These are phyloP conservation scores for Pinna nobilis DNA, from an alignment of 1,140 invertebrate species.

Conservation along the genomic window DNA sequence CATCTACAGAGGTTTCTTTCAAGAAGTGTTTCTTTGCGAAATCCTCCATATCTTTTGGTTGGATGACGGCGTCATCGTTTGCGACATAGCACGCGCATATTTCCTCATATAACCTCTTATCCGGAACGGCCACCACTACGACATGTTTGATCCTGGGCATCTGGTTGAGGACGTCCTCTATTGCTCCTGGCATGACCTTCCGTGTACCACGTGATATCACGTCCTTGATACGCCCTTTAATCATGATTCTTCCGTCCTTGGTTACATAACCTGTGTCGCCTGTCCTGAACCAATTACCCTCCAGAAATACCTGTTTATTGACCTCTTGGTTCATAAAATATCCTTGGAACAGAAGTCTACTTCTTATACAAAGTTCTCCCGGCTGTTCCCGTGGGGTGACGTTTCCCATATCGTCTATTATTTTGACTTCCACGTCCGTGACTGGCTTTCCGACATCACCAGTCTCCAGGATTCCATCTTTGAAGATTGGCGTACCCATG, in stretches of 20 bases:
- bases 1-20: constrained; percentile 2
- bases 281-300: constrained; percentile 41
- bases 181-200: constrained; percentile 21
- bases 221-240: constrained; percentile 40
- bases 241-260: constrained; percentile 29
- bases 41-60: not conserved
- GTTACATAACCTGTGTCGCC: constrained; percentile 40
- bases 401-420: constrained; percentile 11
- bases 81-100: constrained; percentile 12
- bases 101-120: constrained; percentile 25
- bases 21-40: constrained; percentile 1
- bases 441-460: constrained; percentile 20
- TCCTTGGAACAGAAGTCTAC: not conserved
- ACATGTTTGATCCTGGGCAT: constrained; percentile 1
- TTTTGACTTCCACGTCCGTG: constrained; percentile 13
- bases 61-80: not conserved
- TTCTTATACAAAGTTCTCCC: constrained; percentile 10
- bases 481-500: not conserved
- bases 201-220: constrained; percentile 31
- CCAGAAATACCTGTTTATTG: not conserved
- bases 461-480: not conserved
- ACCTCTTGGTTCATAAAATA: constrained; percentile 7
- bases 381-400: not conserved
- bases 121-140: constrained; percentile 25
- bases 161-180: constrained; percentile 13